These are phyloP conservation scores for Agrypnia vestita DNA, from an alignment of 1,140 invertebrate species.

Conservation along the genomic window DNA sequence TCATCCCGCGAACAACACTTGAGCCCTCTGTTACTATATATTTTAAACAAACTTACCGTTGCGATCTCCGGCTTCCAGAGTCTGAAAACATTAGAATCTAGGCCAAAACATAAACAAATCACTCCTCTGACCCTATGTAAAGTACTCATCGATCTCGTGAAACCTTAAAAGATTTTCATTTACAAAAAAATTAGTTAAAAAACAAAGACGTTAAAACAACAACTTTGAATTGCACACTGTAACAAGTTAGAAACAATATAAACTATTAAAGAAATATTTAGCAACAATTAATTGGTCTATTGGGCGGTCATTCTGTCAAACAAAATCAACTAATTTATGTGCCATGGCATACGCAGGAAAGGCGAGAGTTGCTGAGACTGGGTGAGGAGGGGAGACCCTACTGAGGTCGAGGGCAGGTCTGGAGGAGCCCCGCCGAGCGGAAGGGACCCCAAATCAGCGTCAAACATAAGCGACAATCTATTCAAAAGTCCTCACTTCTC, in stretches of 20 bases:
- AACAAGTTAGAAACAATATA: conserved; percentile 19
- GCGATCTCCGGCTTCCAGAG: not conserved
- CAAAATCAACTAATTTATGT: conserved; percentile 48
- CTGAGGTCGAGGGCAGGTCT: not conserved
- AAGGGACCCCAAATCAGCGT: not conserved
- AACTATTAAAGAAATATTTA: conserved; percentile 25
- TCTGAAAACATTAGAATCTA: conserved; percentile 37
- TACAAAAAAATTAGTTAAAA: conserved; percentile 38
- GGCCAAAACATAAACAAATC: conserved; percentile 25
- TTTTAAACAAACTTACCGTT: conserved; percentile 1
- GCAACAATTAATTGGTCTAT: conserved; percentile 56
- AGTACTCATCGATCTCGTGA: conserved; percentile 6
- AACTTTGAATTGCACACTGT: conserved; percentile 45
- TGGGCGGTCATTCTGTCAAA: conserved; percentile 52
- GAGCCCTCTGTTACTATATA: not conserved
- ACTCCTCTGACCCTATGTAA: conserved; percentile 12
- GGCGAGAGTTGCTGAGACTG: conserved; percentile 10
- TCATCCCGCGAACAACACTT: not conserved
- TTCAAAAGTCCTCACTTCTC: too few species aligned
- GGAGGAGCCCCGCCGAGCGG: not conserved
- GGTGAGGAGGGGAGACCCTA: not conserved
- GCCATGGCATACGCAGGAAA: conserved; percentile 47
- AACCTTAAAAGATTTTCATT: conserved; percentile 29
- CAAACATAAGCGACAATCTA: not conserved
- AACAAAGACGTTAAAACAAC: not conserved